Evolutionary conservation across 2,888 invertebrate genomes (phyloP), one percentile per base, ranked within the genome.

Genomic region (Troglohyphantes excavatus): DNA sequence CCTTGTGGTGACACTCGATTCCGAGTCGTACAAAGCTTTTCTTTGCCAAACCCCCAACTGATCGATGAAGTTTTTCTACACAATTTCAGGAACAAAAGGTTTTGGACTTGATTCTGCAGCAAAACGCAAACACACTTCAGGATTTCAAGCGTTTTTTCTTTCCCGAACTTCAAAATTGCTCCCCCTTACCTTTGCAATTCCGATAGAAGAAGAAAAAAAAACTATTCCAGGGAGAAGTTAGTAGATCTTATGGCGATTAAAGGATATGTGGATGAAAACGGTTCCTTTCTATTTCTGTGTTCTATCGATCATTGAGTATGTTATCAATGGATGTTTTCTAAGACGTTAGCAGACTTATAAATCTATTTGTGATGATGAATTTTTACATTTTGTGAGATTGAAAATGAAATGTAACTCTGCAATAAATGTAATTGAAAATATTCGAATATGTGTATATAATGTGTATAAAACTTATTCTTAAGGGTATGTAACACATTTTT

Each of bases 1-100:
- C 78, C 78, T 68, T 76, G 78, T 63, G 70, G 76, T 86, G 85
- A 86, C 85, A 78, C 78, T 86, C 85, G 85, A 86, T 86, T 86
- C 78, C 61, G 43, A 59, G 53, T 46, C 46, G 43, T 81, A 68
- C 68, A 27, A 19, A 27, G 63, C 61, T 26, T 39, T 33, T 27
- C 26, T 5, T 43, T 29, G 27, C 27, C n/a, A 67, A 19, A 23
- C 53, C 43, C 19, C 21, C 17, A 17, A 26, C 61, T 70, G 72
- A 72, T 75, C 67, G 67, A 75, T 75, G 72, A 29, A 84, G 65
- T 67, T 84, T 76, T 84, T 83, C 39, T 67, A 27, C 76, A 33
- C 33, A 59, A 68, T 67, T 61, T 68, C 13, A 61, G 39, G 76
- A 70, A 86, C 76, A 78, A 86, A 79, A 59, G 70, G 63, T 53